Base-by-base conservation (phyloP, 1,140 invertebrate species). In the Druon quercuslanigerum region DNA sequence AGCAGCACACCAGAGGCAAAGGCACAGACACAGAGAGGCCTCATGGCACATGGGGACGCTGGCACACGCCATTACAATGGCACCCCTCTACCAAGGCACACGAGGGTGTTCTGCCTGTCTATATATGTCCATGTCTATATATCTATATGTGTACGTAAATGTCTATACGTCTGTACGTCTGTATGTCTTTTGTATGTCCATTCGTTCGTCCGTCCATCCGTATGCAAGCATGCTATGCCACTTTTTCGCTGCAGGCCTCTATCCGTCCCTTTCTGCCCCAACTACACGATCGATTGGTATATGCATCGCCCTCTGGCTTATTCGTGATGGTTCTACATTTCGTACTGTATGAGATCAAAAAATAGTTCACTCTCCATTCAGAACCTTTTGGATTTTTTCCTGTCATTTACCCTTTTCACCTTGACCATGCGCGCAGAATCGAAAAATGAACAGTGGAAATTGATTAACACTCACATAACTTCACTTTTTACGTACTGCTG, bases 41-140 rank as follows among this genome's bases (percentile, higher is more conserved):
- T 80, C 75, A 80, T 82, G 84, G 83, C 80, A 79, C 84, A 85
- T 81, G 83, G 84, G 83, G 83, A 81, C 75, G 80, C 81, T 84
- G 80, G 82, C 84, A 82, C 82, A 85, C 84, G 84, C 84, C 79
- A 85, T 85, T 85, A 83, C 83, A 85, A 85, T 85, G 80, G 76
- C 82, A 80, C 75, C 83, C 79, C 76, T 51, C 80, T 66, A 79
- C 79, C 76, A 74, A 80, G 73, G 83, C 81, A 75, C 77, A 79
- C 74, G 74, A 82, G 79, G 77, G 83, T 75, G n/a, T 19, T 14
- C 52, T 56, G 40, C 8, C 40, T 40, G 40, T 40, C 40, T 40
- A 7, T 40, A 40, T 40, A 40, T 40, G 52, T 14, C 52, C n/a
- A 7, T 19, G 5, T 56, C n/a, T n/a, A n/a, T n/a, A n/a, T n/a